Evolutionary conservation across 2,797 vertebrate species (phyloP), one percentile per base, ranked within the genome.

Genomic region (Gallirallus australis): DNA sequence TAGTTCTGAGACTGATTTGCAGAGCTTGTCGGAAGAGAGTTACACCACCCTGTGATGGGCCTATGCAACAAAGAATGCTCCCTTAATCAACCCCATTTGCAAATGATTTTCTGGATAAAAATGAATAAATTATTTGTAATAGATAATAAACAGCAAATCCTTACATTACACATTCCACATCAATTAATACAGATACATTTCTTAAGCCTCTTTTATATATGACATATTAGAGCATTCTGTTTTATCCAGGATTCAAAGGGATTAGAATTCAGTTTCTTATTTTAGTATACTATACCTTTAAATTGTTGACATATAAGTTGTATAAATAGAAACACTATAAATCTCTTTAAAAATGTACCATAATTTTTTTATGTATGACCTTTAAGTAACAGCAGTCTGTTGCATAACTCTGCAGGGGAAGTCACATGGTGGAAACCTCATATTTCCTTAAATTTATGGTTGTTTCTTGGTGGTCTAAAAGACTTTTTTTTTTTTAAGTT

Each of bases 371-470:
- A 95, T 91, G 93, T 94, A 95, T 98, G 98, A 98, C 97, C 98
- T 98, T 98, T 97, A 97, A 98, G 97, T 98, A 97, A 96, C 96
- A 97, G 96, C 95, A 97, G 90, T 95, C 94, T 97, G 90, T 98
- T 98, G 96, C 97, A 97, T 98, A 98, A 98, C 97, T 98, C 97
- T 96, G 97, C 97, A 97, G 97, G 97, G 98, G 96, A 98, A 98
- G 96, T 98, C 97, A 98, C 97, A 94, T 98, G 98, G 97, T 98
- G 95, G 97, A 98, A 98, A 98, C 98, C 97, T 98, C 98, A 98
- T 98, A 98, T 99, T 98, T 98, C 98, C 98, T 98, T 97, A 98
- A 97, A 98, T 98, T 99, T 98, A 98, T 98, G 98, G 97, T 97
- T 98, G 98, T 97, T 98, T 98, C 98, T 98, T 98, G 98, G 98